Evolutionary conservation across 2,888 invertebrate species (phyloP), one percentile per base, ranked within the genome.

Genomic region (Amphipyra berbera): DNA sequence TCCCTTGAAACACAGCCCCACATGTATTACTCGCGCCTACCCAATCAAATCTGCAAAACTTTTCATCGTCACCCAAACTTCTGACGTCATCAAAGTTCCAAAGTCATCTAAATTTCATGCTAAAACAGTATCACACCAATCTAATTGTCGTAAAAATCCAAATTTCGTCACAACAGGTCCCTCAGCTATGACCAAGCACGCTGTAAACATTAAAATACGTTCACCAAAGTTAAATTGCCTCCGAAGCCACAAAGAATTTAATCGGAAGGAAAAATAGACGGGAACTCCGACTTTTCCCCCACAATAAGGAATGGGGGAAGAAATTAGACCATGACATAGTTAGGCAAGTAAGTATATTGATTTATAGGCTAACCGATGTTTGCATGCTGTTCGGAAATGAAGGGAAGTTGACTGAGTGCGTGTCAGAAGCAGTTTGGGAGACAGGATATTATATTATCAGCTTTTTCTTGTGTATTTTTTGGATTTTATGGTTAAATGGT

Each of bases 141-240:
- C 53, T 70, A 52, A 63, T 35, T 35, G 41, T 42, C 58, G 40
- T 75, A 64, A 63, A 62, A 71, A 70, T 54, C 48, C 9, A 37
- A 75, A 61, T 69, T 46, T 14, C 13, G 35, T 50, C 35, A 56
- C 45, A 70, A 47, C 44, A 44, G 14, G 15, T 14, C 47, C 12
- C 37, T 35, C 21, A 38, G 41, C n/a, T 15, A 38, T 56, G 30
- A 12, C 47, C 15, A 35, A 37, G 52, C 59, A 54, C 49, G 40
- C 44, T 37, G n/a, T 15, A 65, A 73, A 70, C 54, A 70, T 73
- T 79, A 73, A 69, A 79, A 76, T 73, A 73, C 59, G 63, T 73
- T 77, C 59, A 62, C 62, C 49, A 55, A 77, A 79, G 78, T 78
- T 78, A 79, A 79, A 78, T 78, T 78, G 74, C 53, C 70, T 73